Conservation (phyloP, 2,113 vertebrate species). For the human (Homo sapiens) region DNA sequence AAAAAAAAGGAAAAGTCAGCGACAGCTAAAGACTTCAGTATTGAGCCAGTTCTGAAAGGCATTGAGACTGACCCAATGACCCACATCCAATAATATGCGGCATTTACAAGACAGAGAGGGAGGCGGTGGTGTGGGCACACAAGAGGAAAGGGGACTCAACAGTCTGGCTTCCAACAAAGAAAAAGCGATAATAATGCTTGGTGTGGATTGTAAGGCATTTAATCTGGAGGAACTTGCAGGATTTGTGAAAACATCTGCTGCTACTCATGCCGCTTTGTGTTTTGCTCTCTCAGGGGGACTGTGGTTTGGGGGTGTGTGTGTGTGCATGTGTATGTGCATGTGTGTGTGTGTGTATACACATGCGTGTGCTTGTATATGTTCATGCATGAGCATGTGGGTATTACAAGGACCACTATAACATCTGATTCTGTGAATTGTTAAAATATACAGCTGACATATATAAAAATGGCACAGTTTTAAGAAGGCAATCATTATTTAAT, state of each 20-base stretch:
- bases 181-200: neutral
- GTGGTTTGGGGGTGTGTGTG: neutral
- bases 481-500: neutral
- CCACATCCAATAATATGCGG: neutral
- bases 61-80: neutral
- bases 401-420: neutral
- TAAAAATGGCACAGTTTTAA: neutral
- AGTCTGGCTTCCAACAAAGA: conserved; percentile 33
- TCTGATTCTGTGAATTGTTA: neutral
- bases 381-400: neutral
- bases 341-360: neutral
- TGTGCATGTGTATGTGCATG: neutral
- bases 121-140: neutral
- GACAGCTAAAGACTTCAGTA: neutral
- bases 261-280: neutral
- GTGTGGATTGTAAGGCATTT: neutral
- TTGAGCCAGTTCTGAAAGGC: neutral
- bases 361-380: neutral
- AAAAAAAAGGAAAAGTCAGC: neutral
- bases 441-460: neutral
- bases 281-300: neutral
- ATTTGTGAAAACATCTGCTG: neutral
- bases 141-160: neutral
- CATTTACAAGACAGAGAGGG: neutral
- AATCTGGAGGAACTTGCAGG: neutral